These are phyloP conservation scores for Drusus annulatus DNA, from an alignment of 1,140 invertebrate genomes.

Conservation along the genomic window DNA sequence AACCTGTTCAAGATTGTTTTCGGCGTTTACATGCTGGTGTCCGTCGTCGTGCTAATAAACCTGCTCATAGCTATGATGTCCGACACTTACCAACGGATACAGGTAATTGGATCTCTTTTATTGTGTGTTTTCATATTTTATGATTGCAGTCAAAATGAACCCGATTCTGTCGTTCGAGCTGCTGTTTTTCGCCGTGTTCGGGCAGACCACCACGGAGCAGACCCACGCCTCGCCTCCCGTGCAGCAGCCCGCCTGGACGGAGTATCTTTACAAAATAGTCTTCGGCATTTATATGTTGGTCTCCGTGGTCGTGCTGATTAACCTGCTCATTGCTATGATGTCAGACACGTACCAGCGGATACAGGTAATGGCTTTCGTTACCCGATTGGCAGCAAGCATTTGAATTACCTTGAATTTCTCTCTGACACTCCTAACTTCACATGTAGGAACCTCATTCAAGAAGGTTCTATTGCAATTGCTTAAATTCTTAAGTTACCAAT, in stretches of 20 bases:
- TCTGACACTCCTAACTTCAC: too few relatives aligned
- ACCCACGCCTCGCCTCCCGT: slow-evolving; percentile 75
- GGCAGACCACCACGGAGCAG: slow-evolving; percentile 91
- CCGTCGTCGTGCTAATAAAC: slow-evolving; percentile 98
- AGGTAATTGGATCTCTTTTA: slow-evolving; percentile 76
- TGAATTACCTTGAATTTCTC: neutral
- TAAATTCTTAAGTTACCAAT: too few relatives aligned
- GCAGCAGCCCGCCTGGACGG: slow-evolving; percentile 82
- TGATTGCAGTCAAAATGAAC: slow-evolving; percentile 89
- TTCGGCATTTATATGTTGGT: slow-evolving; percentile 98
- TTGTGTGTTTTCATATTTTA: slow-evolving; percentile 66
- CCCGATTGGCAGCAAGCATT: slow-evolving; percentile 24
- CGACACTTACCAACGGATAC: slow-evolving; percentile 99
- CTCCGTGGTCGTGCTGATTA: slow-evolving; percentile 98
- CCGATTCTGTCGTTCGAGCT: slow-evolving; percentile 95
- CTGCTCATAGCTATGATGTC: slow-evolving; percentile 99
- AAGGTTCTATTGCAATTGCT: too few relatives aligned
- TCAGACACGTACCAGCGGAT: slow-evolving; percentile 99
- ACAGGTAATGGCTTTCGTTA: slow-evolving; percentile 76
- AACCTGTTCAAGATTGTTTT: slow-evolving; percentile 87
- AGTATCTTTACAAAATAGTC: slow-evolving; percentile 85
- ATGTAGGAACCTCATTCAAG: too few relatives aligned
- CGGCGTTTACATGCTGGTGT: slow-evolving; percentile 98
- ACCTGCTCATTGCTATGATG: slow-evolving; percentile 99
- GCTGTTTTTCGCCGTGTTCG: slow-evolving; percentile 99